Evolutionary conservation across 1,140 invertebrate species (phyloP).

Genomic region (Caenorhabditis tropicalis): DNA sequence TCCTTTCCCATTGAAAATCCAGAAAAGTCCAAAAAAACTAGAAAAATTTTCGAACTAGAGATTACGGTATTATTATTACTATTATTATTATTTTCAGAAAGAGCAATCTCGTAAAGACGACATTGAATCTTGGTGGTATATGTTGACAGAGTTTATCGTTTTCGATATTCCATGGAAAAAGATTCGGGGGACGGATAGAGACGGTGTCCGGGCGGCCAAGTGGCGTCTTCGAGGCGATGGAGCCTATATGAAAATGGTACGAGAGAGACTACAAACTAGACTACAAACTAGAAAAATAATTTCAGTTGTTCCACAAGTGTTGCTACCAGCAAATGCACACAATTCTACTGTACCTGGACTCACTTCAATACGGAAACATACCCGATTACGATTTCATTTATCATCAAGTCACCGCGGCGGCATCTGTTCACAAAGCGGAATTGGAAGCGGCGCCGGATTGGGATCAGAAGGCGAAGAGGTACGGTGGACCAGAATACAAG

Average conservation of each 20-base stretch:
- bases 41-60: no score
- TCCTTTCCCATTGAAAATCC: no score
- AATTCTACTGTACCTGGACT: constrained; percentile 45
- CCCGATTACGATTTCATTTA: constrained; percentile 53
- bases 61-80: no score
- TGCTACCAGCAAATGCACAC: constrained; percentile 17
- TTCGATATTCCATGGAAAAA: constrained; percentile 46
- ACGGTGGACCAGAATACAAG: constrained; percentile 28
- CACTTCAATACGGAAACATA: constrained; percentile 7
- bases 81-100: constrained; percentile 50
- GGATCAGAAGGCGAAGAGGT: constrained; percentile 20
- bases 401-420: neutral
- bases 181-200: constrained; percentile 21
- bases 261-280: no score
- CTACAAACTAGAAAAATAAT: no score
- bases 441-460: constrained; percentile 18
- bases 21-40: no score
- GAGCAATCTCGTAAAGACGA: constrained; percentile 56
- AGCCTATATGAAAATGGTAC: constrained; percentile 9
- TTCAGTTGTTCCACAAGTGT: neutral
- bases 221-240: neutral
- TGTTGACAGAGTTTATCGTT: constrained; percentile 45
- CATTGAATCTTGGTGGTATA: constrained; percentile 55
- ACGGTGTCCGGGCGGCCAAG: neutral
- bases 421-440: neutral